These are phyloP conservation scores for Anorthoa munda DNA, from an alignment of 2,888 invertebrate genomes.

Conservation along the genomic window DNA sequence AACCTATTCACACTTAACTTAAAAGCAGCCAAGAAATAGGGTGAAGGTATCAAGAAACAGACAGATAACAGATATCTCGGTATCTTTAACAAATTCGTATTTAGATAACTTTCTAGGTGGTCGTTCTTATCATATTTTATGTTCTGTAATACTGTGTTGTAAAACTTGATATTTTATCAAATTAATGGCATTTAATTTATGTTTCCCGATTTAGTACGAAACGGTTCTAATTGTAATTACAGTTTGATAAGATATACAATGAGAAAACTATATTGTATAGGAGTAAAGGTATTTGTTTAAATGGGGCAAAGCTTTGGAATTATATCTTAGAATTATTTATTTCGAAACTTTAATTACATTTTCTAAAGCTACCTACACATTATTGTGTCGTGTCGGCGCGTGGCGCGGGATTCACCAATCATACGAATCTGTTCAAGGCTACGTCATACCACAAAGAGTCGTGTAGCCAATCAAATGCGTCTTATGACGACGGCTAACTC, in stretches of 20 bases:
- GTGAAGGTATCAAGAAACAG: no score
- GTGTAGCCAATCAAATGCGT: no score
- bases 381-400: no score
- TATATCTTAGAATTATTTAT: slow-evolving; percentile 30
- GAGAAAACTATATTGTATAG: slow-evolving; percentile 35
- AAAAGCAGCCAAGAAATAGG: no score
- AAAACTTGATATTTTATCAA: slow-evolving; percentile 61
- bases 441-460: no score
- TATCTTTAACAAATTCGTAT: slow-evolving; percentile 25
- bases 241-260: slow-evolving; percentile 48
- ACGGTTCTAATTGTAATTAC: slow-evolving; percentile 56
- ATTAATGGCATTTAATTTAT: slow-evolving; percentile 52
- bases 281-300: slow-evolving; percentile 26
- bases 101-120: slow-evolving; percentile 44
- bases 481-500: no score
- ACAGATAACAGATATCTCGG: neutral
- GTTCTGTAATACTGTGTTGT: slow-evolving; percentile 40
- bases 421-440: no score
- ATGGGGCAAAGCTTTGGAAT: slow-evolving; percentile 32
- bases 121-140: slow-evolving; percentile 50
- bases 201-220: slow-evolving; percentile 51
- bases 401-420: no score
- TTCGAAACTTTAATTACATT: slow-evolving; percentile 22
- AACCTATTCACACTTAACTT: no score
- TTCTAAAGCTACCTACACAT: neutral